Percentiles rank a stretch among this genome's conserved stretches.
phyloP scores from a whole-genome alignment of 2,113 vertebrate genomes.

The Rousettus leschenaultii region DNA sequence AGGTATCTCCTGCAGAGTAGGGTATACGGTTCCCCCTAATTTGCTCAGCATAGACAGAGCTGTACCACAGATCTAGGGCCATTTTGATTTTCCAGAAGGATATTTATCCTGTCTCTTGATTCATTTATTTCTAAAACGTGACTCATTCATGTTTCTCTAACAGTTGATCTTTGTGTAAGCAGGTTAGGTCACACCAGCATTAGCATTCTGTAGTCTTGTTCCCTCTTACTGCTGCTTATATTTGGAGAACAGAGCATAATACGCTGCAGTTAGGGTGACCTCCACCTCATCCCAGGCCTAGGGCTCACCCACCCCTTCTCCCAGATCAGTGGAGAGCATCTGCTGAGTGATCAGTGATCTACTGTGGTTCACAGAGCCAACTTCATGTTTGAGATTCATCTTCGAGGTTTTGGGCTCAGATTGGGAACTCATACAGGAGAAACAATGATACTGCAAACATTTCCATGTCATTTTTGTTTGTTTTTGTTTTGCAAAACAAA shows the following conservation, averaged over 20 bases:
- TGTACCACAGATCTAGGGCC: neutral
- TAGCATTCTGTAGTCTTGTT: neutral
- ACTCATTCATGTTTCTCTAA: neutral
- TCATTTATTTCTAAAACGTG: neutral
- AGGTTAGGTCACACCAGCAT: neutral
- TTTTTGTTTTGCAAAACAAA: too few species aligned
- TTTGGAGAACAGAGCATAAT: neutral
- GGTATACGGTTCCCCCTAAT: neutral
- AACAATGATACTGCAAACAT: neutral
- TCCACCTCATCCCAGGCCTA: neutral
- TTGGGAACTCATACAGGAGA: neutral
- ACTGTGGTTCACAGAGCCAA: neutral
- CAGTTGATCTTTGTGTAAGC: neutral
- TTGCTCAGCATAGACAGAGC: neutral
- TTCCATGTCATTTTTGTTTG: neutral
- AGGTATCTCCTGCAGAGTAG: neutral
- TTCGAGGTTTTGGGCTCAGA: neutral
- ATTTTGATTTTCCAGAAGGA: neutral
- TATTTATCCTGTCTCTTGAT: neutral
- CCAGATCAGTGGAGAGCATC: neutral
- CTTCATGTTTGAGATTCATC: neutral
- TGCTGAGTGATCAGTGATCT: neutral
- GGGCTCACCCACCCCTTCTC: neutral
- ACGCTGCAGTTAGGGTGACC: neutral
- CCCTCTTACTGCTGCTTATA: neutral